Evolutionary conservation across 2,888 invertebrate species (phyloP).

Genomic region (Argyresthia goedartella): DNA sequence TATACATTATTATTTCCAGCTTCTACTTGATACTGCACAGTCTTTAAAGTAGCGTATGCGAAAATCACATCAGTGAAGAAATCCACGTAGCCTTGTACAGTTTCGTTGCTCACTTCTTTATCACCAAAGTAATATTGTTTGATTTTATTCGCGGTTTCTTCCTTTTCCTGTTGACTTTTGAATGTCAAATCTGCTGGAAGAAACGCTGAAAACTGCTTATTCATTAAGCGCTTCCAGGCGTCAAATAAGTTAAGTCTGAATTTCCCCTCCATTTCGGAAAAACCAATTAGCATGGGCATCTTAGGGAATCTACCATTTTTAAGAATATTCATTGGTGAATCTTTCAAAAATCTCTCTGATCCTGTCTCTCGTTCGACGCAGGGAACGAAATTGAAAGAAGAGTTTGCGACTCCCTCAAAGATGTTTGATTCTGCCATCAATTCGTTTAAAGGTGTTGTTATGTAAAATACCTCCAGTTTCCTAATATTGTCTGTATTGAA

Average conservation of each 20-base stretch:
- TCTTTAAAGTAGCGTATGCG: not conserved
- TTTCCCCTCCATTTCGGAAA: conserved; percentile 5
- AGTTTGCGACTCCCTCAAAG: not conserved
- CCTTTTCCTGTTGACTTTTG: not conserved
- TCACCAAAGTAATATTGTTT: conserved; percentile 6
- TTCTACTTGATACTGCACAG: not conserved
- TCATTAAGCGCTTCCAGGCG: conserved; percentile 1
- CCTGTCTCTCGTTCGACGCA: not conserved
- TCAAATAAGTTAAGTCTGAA: conserved; percentile 1
- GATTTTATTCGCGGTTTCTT: conserved; percentile 1
- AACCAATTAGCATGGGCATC: conserved; percentile 5
- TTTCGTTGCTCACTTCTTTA: conserved; percentile 1
- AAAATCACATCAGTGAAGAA: conserved; percentile 26
- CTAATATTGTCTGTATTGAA: not conserved
- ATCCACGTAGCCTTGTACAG: conserved; percentile 1
- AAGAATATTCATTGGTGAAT: conserved; percentile 2
- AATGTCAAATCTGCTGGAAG: conserved; percentile 6
- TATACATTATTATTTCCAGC: conserved; percentile 1
- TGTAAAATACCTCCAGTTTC: not conserved
- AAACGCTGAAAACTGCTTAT: conserved; percentile 3
- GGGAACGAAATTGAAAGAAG: not conserved
- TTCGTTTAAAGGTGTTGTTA: not conserved
- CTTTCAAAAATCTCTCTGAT: not conserved
- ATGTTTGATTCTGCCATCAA: not conserved
- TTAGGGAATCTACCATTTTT: conserved; percentile 4